These are phyloP conservation scores for Microcebus jonahi DNA, from an alignment of 2,113 vertebrate species.

Conservation along the genomic window DNA sequence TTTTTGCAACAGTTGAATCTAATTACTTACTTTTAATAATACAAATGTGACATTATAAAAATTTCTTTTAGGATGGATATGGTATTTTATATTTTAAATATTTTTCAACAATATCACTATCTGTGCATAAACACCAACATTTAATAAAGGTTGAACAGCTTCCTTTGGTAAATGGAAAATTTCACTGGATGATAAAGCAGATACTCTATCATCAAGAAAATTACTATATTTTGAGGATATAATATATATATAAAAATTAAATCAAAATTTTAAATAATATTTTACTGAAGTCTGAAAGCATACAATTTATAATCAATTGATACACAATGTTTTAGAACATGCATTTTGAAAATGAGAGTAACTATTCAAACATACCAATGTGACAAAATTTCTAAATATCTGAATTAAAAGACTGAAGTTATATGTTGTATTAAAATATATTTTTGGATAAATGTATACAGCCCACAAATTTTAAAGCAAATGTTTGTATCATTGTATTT, in stretches of 20 bases:
- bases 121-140: neutral
- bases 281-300: neutral
- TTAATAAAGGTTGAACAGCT: conserved; percentile 30
- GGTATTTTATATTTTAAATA: conserved; percentile 17
- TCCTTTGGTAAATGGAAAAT: conserved; percentile 56
- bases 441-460: neutral
- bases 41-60: neutral
- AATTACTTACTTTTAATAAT: neutral
- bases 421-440: neutral
- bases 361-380: neutral
- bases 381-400: neutral
- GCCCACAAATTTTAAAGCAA: neutral
- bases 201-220: neutral
- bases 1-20: neutral
- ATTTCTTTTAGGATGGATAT: neutral
- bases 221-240: neutral
- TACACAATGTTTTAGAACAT: neutral
- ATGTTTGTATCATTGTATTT: neutral
- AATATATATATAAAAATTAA: neutral
- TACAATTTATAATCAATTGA: neutral
- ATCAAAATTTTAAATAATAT: neutral
- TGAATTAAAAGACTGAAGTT: neutral
- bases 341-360: neutral
- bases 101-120: neutral
- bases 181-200: neutral